Conservation (phyloP, 2,797 vertebrate species). For the Cirrhinus molitorella region DNA sequence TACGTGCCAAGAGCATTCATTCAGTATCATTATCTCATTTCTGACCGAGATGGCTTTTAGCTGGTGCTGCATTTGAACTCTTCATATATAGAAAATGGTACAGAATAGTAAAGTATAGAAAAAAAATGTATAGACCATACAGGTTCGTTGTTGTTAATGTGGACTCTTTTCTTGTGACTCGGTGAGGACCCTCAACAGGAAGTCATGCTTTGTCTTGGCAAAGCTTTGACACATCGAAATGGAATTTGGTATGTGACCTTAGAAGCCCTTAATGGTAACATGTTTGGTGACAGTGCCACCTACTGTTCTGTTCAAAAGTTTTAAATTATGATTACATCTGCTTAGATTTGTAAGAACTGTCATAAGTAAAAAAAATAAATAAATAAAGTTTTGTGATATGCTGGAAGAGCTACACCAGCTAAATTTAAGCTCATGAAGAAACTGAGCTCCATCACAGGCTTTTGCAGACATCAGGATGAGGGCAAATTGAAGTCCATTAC, state of each 20-base stretch:
- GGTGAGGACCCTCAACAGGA: no score
- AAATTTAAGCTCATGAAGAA: neutral
- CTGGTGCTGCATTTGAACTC: no score
- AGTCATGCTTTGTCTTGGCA: neutral
- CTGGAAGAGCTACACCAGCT: neutral
- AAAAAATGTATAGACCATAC: no score
- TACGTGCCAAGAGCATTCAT: no score
- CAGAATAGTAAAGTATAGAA: no score
- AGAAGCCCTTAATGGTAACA: neutral
- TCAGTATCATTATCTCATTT: no score
- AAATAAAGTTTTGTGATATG: neutral
- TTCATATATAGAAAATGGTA: no score
- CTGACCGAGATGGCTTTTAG: no score
- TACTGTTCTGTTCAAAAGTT: neutral
- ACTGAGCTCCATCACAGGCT: constrained; percentile 13
- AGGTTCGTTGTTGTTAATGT: neutral
- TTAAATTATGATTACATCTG: neutral
- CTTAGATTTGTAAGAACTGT: neutral
- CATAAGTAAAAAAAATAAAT: neutral
- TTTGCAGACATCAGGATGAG: neutral
- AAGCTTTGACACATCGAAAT: neutral
- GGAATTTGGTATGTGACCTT: neutral
- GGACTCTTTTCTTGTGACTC: neutral
- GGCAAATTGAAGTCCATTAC: constrained; percentile 2
- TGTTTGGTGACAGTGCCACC: constrained; percentile 5